Conservation (phyloP, 2,888 invertebrate species). For the Empis stercorea region DNA sequence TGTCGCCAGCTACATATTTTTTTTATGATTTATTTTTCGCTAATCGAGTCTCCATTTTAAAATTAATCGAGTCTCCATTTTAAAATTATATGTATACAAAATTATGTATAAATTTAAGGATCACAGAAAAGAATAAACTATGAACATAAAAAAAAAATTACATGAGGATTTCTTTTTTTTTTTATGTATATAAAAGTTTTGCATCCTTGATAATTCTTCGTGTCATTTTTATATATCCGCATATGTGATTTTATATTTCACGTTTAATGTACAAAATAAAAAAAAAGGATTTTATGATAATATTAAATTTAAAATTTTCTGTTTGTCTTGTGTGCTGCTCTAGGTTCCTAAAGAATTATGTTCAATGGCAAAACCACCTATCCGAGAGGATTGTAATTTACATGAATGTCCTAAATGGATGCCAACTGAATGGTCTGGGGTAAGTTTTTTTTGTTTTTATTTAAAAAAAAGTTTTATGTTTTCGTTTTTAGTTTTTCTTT, state of each 20-base stretch:
- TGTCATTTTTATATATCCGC: too few species aligned
- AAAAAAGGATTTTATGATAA: too few species aligned
- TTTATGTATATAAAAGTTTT: constrained; percentile 15
- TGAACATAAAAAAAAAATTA: neutral
- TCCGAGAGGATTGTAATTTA: constrained; percentile 69
- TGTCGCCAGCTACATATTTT: too few species aligned
- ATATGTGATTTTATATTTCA: too few species aligned
- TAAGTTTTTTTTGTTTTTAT: constrained; percentile 41
- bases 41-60: too few species aligned
- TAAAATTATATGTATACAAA: too few species aligned
- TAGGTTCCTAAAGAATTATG: constrained; percentile 54
- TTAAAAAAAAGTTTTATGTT: neutral
- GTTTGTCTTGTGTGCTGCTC: neutral
- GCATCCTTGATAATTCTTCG: too few species aligned
- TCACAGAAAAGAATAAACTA: too few species aligned
- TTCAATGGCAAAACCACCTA: constrained; percentile 53
- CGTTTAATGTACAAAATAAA: too few species aligned
- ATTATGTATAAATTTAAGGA: too few species aligned
- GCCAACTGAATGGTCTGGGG: constrained; percentile 79
- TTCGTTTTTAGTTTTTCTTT: constrained; percentile 16
- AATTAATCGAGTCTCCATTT: too few species aligned
- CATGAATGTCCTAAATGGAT: constrained; percentile 83
- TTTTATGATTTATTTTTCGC: too few species aligned
- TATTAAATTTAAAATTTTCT: neutral
- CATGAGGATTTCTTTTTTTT: constrained; percentile 9